Percentiles rank a stretch among this genome's conserved stretches.
Conservation (phyloP, 2,888 invertebrate species). For the Tetheella fluctuosa region DNA sequence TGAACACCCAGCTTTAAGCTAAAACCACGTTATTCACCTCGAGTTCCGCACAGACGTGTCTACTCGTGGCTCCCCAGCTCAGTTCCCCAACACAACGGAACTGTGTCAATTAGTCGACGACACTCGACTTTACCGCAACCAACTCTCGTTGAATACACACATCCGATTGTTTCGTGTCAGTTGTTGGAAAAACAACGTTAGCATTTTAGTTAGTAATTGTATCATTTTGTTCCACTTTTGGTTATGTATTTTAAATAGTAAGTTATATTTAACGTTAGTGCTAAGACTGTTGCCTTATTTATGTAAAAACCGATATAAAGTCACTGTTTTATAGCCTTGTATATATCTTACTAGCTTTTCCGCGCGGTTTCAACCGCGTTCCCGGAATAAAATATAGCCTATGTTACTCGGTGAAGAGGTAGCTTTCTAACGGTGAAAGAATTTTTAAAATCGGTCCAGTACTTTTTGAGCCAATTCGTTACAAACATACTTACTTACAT, state of each 20-base stretch:
- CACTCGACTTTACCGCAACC: neutral
- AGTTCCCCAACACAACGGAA: neutral
- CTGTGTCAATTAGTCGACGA: slow-evolving; percentile 4
- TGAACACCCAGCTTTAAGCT: neutral
- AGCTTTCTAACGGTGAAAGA: too few species aligned
- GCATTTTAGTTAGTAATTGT: neutral
- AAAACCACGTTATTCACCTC: neutral
- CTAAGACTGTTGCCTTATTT: too few species aligned
- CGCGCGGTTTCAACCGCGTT: too few species aligned
- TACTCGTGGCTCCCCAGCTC: neutral
- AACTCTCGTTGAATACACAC: neutral
- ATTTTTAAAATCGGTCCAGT: too few species aligned
- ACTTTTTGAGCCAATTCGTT: too few species aligned
- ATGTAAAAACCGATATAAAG: too few species aligned
- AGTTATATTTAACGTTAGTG: too few species aligned
- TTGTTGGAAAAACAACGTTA: neutral
- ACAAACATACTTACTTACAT: too few species aligned
- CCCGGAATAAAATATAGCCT: too few species aligned
- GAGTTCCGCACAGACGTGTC: neutral
- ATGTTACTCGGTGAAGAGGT: too few species aligned
- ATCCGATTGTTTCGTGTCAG: neutral
- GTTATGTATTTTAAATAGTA: neutral
- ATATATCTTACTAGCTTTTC: too few species aligned
- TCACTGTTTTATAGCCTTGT: too few species aligned
- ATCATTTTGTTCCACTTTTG: neutral